Conservation (phyloP, 2,888 invertebrate species). For the Agrochola lychnidis region DNA sequence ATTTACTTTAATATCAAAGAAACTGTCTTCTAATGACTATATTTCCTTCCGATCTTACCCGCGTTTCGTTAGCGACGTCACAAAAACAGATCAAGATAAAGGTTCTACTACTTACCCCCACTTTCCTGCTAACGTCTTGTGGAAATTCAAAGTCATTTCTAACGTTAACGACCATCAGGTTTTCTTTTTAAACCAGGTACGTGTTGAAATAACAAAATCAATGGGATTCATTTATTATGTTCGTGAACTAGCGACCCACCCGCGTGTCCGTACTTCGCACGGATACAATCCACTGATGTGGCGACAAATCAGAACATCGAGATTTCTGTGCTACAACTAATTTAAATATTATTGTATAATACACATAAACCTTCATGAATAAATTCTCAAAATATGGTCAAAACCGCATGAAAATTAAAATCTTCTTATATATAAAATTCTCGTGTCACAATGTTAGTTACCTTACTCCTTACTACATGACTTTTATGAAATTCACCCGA, state of each 20-base stretch:
- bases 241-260: neutral
- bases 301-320: neutral
- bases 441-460: too few species aligned
- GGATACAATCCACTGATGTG: too few species aligned
- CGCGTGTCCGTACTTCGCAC: neutral
- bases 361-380: neutral
- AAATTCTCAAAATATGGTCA: neutral
- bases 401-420: neutral
- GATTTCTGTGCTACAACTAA: neutral
- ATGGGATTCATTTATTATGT: slow-evolving; percentile 36
- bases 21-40: neutral
- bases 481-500: too few species aligned
- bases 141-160: slow-evolving; percentile 13
- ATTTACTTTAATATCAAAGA: neutral
- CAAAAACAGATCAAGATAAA: slow-evolving; percentile 45
- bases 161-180: slow-evolving; percentile 7
- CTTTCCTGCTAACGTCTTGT: neutral
- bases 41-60: neutral
- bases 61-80: neutral
- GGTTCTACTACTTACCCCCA: neutral
- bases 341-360: neutral
- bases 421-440: too few species aligned
- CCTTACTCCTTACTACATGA: too few species aligned
- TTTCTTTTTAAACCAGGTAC: slow-evolving; percentile 9
- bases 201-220: slow-evolving; percentile 7